phyloP scores from a whole-genome alignment of 2,888 invertebrate species.

The Eudemis profundana region DNA sequence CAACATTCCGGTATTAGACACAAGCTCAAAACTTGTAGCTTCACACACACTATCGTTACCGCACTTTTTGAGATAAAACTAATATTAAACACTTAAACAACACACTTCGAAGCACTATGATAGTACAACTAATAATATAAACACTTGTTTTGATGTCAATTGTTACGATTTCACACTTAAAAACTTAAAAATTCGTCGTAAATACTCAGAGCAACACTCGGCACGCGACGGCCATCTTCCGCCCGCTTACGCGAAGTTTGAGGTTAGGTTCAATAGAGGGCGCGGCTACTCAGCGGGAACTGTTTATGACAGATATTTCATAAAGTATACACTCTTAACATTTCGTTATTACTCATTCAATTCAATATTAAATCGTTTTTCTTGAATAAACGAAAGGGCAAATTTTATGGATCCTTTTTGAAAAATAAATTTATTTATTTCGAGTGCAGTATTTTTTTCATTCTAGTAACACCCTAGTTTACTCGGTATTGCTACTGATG shows the following conservation, averaged over 20 bases:
- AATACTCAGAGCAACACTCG: conserved; percentile 79
- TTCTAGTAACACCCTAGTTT: too few species aligned
- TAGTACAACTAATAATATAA: conserved; percentile 57
- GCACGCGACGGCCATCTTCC: conserved; percentile 84
- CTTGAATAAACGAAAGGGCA: too few species aligned
- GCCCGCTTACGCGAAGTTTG: conserved; percentile 77
- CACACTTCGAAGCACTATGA: conserved; percentile 55
- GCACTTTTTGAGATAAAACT: conserved; percentile 77
- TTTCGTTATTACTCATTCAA: too few species aligned
- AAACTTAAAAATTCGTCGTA: conserved; percentile 77
- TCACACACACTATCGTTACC: conserved; percentile 68
- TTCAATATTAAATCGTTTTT: too few species aligned
- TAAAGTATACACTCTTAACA: too few species aligned
- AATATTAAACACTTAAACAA: conserved; percentile 59
- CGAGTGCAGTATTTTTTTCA: too few species aligned
- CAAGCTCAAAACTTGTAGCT: conserved; percentile 78
- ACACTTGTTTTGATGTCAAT: conserved; percentile 60
- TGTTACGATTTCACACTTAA: conserved; percentile 61
- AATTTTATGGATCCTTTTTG: too few species aligned
- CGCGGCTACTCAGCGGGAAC: conserved; percentile 47
- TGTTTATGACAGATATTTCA: not conserved
- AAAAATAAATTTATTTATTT: too few species aligned
- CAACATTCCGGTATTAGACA: conserved; percentile 79
- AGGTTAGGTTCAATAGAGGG: conserved; percentile 72
- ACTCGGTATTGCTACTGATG: too few species aligned